Evolutionary conservation across 2,888 invertebrate species (phyloP).

Genomic region (Conomelus anceps): DNA sequence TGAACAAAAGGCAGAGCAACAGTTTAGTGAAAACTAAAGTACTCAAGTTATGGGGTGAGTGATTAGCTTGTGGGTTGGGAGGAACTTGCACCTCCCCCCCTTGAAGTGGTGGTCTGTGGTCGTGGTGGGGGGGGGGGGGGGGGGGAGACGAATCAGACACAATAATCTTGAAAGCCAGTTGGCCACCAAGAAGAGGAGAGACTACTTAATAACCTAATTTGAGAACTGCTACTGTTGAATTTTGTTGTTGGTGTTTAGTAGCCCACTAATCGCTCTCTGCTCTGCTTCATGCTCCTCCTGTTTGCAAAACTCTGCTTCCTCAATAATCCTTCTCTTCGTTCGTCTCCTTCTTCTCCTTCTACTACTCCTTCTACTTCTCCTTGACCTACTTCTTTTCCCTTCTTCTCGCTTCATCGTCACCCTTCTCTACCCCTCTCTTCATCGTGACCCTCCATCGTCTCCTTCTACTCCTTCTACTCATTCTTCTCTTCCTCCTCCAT

Average conservation of each 20-base stretch:
- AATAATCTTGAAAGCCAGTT: neutral
- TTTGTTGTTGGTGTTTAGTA: too few species aligned
- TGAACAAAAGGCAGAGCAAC: neutral
- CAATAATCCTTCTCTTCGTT: neutral
- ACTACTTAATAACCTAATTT: neutral
- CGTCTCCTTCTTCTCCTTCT: neutral
- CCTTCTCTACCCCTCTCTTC: neutral
- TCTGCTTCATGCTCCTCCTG: neutral
- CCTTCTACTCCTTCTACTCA: too few species aligned
- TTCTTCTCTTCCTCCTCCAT: neutral
- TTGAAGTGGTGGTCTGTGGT: neutral
- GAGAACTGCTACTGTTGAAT: neutral
- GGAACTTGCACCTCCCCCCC: neutral
- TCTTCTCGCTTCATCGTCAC: too few species aligned
- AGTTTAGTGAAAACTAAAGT: neutral
- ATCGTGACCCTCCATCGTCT: too few species aligned
- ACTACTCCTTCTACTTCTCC: neutral
- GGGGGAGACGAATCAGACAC: too few species aligned
- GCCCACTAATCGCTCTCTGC: too few species aligned
- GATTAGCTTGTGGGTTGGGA: neutral
- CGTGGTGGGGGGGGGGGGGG: too few species aligned
- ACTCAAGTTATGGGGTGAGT: neutral
- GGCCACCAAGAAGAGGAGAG: neutral
- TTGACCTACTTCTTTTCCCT: too few species aligned
- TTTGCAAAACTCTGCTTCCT: neutral